Evolutionary conservation across 2,888 invertebrate species (phyloP), one percentile per base, ranked within the genome.

Genomic region (Julus scandinavius): DNA sequence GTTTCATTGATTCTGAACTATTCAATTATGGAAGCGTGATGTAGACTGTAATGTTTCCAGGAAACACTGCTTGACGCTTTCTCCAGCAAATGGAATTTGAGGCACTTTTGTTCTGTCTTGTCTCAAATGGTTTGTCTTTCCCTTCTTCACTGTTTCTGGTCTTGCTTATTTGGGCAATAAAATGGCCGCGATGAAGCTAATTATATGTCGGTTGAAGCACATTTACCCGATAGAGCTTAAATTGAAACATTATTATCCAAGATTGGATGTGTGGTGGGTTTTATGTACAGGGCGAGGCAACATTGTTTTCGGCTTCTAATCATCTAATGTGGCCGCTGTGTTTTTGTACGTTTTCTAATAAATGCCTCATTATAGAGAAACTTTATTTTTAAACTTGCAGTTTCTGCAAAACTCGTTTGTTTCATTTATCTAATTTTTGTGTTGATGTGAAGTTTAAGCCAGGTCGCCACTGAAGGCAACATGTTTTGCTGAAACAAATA

Each of bases 11-110:
- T 72, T 72, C 72, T 29, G 5, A 72, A 29, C 72, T 72, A 72
- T 72, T 72, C 72, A 72, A 72, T 72, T 72, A 72, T 72, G 72
- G 72, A 72, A 72, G 29, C 72, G 72, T 72, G 72, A 72, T 72
- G 72, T 29, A 29, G 7, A 4, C 29, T 72, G 72, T 29, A 72
- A 72, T 29, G 72, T 17, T 2, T 72, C 72, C 72, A 72, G 58
- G 58, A 72, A 72, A 72, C 29, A 2, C 11, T 20, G 72, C 72
- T 72, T 29, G 72, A 72, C 72, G 63, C 63, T n/a, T n/a, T 63
- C 17, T 63, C n/a, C 63, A 4, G 17, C 63, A 72, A 72, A 72
- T 72, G 72, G 72, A 29, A 72, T 72, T 72, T 20, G n/a, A 72
- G 20, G 72, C 72, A 20, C 72, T n/a, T 6, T 72, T 29, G 29